phyloP scores from a whole-genome alignment of 2,888 invertebrate species.

The Prosapia bicincta region DNA sequence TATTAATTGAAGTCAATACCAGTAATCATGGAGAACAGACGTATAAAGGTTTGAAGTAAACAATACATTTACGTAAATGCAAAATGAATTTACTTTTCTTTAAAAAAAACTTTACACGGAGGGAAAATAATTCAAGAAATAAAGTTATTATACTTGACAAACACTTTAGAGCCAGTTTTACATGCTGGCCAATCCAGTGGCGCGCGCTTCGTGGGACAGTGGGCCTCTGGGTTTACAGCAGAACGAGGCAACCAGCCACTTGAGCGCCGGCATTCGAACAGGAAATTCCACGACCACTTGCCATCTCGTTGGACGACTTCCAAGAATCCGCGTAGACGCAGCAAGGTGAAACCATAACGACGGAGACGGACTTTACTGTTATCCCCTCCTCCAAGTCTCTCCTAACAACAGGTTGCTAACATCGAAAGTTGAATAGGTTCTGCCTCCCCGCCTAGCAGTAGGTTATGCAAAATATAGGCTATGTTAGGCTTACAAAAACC shows the following conservation, averaged over 20 bases:
- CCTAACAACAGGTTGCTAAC: background rate
- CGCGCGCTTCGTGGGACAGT: background rate
- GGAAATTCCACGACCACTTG: background rate
- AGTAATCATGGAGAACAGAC: too few species aligned
- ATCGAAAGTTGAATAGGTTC: background rate
- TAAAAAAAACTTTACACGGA: too few species aligned
- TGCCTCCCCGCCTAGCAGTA: too few species aligned
- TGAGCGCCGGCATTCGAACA: background rate
- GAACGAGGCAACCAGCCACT: background rate
- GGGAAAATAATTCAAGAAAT: too few species aligned
- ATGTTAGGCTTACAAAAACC: too few species aligned
- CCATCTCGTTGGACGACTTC: background rate
- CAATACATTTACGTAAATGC: too few species aligned
- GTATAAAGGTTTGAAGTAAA: too few species aligned
- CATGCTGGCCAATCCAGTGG: background rate
- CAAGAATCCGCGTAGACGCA: background rate
- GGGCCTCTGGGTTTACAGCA: background rate
- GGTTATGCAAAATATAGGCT: too few species aligned
- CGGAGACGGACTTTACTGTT: background rate
- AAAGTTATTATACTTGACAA: too few species aligned
- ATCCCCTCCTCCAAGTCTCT: background rate
- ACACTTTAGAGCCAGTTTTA: background rate
- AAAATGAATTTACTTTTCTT: too few species aligned
- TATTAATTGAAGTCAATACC: too few species aligned
- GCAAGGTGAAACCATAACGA: background rate